Percentiles rank a stretch among this genome's conserved stretches.
These are phyloP conservation scores for Heterodera schachtii DNA, from an alignment of 1,140 invertebrate genomes.

Conservation along the genomic window DNA sequence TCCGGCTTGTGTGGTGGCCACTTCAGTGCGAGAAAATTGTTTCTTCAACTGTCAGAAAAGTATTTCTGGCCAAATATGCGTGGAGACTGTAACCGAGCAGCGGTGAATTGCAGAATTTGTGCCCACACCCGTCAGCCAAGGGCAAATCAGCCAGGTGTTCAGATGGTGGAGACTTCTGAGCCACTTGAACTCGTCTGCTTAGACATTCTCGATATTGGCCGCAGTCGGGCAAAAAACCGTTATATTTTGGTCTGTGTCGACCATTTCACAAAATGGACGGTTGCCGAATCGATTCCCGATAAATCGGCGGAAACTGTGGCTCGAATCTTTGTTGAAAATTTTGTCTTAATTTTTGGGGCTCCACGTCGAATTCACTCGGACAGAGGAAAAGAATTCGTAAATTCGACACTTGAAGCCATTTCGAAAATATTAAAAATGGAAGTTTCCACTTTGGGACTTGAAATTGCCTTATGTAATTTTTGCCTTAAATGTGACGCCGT, in stretches of 20 bases:
- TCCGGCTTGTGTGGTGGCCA: constrained; percentile 4
- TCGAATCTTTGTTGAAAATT: constrained; percentile 3
- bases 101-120: constrained; percentile 6
- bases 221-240: neutral
- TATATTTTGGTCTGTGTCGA: neutral
- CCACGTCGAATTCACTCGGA: constrained; percentile 8
- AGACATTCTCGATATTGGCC: constrained; percentile 9
- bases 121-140: constrained; percentile 19
- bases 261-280: constrained; percentile 9
- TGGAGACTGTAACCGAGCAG: neutral
- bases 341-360: constrained; percentile 9
- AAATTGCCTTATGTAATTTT: constrained; percentile 16
- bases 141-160: constrained; percentile 9
- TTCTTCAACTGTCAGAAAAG: constrained; percentile 6
- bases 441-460: neutral
- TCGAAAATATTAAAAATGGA: neutral
- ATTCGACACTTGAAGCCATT: neutral
- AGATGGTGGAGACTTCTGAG: neutral
- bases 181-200: constrained; percentile 10
- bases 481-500: neutral
- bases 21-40: constrained; percentile 5
- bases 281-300: constrained; percentile 3
- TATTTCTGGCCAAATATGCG: constrained; percentile 21
- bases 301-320: constrained; percentile 9
- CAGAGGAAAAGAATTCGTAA: constrained; percentile 13